These are phyloP conservation scores for Altica lythri DNA, from an alignment of 2,888 invertebrate genomes.

Conservation along the genomic window DNA sequence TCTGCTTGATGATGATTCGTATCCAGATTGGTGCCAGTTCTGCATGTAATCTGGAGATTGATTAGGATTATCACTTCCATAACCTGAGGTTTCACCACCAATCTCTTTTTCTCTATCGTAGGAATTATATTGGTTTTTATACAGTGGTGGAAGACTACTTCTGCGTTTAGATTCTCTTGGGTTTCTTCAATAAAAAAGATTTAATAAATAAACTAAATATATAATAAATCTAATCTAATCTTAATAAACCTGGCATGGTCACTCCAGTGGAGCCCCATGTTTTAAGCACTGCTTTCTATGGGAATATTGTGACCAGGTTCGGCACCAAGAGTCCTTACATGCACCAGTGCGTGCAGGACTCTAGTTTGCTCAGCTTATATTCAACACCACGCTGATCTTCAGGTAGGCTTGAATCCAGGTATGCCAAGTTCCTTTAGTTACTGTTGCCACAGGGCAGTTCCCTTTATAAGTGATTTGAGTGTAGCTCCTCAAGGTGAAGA, in stretches of 20 bases:
- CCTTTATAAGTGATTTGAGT: background rate
- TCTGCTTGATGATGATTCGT: conserved; percentile 56
- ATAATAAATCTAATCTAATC: too few species aligned
- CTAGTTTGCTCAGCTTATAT: too few species aligned
- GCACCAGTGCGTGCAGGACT: too few species aligned
- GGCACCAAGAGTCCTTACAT: too few species aligned
- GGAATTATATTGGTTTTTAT: conserved; percentile 51
- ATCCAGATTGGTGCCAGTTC: conserved; percentile 46
- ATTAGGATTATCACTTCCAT: conserved; percentile 75
- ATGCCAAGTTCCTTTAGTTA: background rate
- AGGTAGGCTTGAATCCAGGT: background rate
- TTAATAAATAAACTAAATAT: background rate
- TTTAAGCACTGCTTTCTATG: too few species aligned
- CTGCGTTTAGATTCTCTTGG: conserved; percentile 39
- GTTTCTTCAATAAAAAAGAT: conserved; percentile 31
- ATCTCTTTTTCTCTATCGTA: conserved; percentile 56
- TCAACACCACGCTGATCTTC: too few species aligned
- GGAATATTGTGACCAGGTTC: too few species aligned
- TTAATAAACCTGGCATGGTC: too few species aligned
- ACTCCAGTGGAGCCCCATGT: too few species aligned
- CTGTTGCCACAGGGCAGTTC: too few species aligned
- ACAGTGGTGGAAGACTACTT: conserved; percentile 54
- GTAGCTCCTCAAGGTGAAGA: background rate
- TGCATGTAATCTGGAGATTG: conserved; percentile 54
- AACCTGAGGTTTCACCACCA: conserved; percentile 81